Percentiles rank a stretch among this genome's conserved stretches.
Conservation (phyloP, 2,113 vertebrate genomes). For the Motacilla tschutschensis region DNA sequence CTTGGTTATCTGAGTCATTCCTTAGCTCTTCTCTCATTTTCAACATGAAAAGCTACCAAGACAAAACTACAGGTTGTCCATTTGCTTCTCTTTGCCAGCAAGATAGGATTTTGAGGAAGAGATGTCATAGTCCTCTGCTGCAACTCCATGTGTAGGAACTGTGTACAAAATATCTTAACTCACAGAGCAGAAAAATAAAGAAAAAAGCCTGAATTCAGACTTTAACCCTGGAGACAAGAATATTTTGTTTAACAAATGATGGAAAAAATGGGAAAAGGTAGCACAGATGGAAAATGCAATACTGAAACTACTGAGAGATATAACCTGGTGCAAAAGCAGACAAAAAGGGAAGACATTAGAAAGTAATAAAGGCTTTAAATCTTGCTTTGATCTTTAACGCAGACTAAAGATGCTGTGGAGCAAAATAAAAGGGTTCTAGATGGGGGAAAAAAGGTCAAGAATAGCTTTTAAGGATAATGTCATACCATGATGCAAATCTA, state of each 20-base stretch:
- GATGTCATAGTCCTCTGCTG: background rate
- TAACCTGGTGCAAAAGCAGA: background rate
- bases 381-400: conserved; percentile 47
- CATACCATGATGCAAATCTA: conserved; percentile 2
- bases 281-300: background rate
- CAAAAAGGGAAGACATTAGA: conserved; percentile 47
- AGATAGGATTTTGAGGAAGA: background rate
- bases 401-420: conserved; percentile 20
- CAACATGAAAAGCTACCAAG: background rate
- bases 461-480: conserved; percentile 15
- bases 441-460: background rate
- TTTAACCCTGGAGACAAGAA: background rate
- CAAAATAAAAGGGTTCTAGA: conserved; percentile 46
- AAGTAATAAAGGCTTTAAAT: conserved; percentile 56
- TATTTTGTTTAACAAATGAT: background rate
- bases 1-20: background rate
- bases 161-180: background rate
- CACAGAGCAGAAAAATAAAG: background rate
- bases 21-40: background rate
- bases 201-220: background rate
- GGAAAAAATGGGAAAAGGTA: background rate
- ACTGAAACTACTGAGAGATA: background rate
- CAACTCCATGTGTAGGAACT: background rate
- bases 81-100: background rate
- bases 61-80: background rate